These are phyloP conservation scores for Cistogaster globosa DNA, from an alignment of 2,888 invertebrate species.

Conservation along the genomic window DNA sequence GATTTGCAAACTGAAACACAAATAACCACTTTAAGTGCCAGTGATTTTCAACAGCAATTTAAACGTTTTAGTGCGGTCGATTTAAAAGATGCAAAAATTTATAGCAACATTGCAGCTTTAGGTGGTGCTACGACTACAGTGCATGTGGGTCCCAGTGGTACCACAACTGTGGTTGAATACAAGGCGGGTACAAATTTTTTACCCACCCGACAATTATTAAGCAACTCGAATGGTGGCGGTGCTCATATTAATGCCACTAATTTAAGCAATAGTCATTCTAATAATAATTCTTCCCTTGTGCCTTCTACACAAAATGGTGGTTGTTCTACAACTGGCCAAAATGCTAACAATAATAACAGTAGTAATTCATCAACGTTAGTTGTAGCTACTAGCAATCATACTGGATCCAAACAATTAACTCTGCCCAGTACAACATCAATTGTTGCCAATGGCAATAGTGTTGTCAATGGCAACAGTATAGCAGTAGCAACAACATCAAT, in stretches of 20 bases:
- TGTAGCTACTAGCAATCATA: slow-evolving; percentile 52
- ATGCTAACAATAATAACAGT: slow-evolving; percentile 18
- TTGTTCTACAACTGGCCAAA: slow-evolving; percentile 49
- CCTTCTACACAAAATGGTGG: slow-evolving; percentile 74
- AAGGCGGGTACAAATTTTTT: slow-evolving; percentile 78
- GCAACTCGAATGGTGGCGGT: slow-evolving; percentile 56
- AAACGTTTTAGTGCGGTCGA: slow-evolving; percentile 72
- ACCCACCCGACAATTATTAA: slow-evolving; percentile 70
- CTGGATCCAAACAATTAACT: slow-evolving; percentile 71
- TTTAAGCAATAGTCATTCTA: slow-evolving; percentile 72
- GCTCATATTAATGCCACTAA: slow-evolving; percentile 65
- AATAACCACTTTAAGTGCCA: slow-evolving; percentile 73
- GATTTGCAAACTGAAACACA: slow-evolving; percentile 72
- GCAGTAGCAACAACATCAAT: slow-evolving; percentile 58
- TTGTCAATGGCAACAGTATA: slow-evolving; percentile 73
- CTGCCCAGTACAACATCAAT: slow-evolving; percentile 72
- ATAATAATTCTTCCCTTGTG: slow-evolving; percentile 74
- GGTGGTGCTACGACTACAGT: slow-evolving; percentile 81
- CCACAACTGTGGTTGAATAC: slow-evolving; percentile 83
- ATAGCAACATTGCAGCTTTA: slow-evolving; percentile 74
- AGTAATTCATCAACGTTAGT: slow-evolving; percentile 53
- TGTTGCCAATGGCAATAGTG: slow-evolving; percentile 70
- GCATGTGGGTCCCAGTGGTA: slow-evolving; percentile 82
- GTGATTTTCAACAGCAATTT: slow-evolving; percentile 75
- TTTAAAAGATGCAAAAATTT: slow-evolving; percentile 66